Conservation (phyloP, 2,113 vertebrate species). For the Puma concolor region DNA sequence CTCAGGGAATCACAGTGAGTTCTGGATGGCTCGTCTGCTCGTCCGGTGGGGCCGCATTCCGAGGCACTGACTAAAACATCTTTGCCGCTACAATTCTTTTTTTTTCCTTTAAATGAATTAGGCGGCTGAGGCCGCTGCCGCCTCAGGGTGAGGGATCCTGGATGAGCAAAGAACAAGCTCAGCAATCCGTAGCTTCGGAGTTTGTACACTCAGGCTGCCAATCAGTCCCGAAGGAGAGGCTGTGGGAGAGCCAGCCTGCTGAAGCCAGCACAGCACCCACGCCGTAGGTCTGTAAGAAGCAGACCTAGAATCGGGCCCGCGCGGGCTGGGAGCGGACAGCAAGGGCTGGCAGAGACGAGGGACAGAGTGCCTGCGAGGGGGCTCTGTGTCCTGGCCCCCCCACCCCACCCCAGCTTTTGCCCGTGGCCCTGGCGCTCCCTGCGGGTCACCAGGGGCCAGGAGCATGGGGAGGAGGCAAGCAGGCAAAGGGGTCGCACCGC, state of each 20-base stretch:
- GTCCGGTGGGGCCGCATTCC: no score
- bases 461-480: not conserved
- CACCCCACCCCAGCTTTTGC: not conserved
- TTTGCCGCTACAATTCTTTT: not conserved
- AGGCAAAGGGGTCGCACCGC: not conserved
- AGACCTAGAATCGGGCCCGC: not conserved
- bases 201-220: not conserved
- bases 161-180: not conserved
- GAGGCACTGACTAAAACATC: not conserved
- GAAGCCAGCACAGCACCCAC: not conserved
- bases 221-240: not conserved
- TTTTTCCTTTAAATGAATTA: not conserved
- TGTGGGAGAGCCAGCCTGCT: fast-evolving
- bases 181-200: not conserved
- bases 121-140: not conserved
- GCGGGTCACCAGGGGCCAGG: not conserved
- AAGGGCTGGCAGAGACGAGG: not conserved
- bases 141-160: not conserved
- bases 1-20: fast-evolving
- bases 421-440: not conserved
- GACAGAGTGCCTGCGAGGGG: not conserved
- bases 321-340: fast-evolving
- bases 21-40: not conserved
- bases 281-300: not conserved
- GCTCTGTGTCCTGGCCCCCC: not conserved